These are phyloP conservation scores for Brachyopa scutellaris DNA, from an alignment of 2,888 invertebrate species.

Conservation along the genomic window DNA sequence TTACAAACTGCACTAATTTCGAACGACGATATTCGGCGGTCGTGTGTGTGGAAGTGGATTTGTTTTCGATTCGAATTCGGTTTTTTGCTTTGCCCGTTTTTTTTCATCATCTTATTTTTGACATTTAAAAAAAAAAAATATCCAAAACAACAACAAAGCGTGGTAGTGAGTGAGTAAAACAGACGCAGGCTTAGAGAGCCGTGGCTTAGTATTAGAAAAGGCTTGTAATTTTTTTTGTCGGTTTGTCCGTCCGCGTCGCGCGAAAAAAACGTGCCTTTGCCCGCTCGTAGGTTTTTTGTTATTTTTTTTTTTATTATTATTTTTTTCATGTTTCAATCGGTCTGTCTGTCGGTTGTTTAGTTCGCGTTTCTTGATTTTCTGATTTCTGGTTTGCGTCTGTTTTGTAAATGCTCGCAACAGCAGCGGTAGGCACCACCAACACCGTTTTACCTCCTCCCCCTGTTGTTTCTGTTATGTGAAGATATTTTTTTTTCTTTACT, in stretches of 20 bases:
- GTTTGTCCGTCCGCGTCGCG: slow-evolving; percentile 40
- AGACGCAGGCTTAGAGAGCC: slow-evolving; percentile 5
- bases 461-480: slow-evolving; percentile 26
- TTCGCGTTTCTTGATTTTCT: slow-evolving; percentile 52
- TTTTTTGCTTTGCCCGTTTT: slow-evolving; percentile 4
- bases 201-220: slow-evolving; percentile 20
- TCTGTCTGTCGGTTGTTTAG: slow-evolving; percentile 46
- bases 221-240: slow-evolving; percentile 36
- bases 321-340: slow-evolving; percentile 1
- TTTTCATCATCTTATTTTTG: slow-evolving; percentile 23
- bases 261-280: slow-evolving; percentile 50
- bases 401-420: slow-evolving; percentile 49
- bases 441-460: slow-evolving; percentile 24
- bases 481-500: slow-evolving; percentile 30
- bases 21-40: slow-evolving; percentile 26
- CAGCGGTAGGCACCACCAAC: slow-evolving; percentile 36
- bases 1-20: not conserved
- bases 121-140: slow-evolving; percentile 33
- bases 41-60: slow-evolving; percentile 5
- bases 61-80: slow-evolving; percentile 4
- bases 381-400: slow-evolving; percentile 61
- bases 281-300: slow-evolving; percentile 3
- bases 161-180: not conserved
- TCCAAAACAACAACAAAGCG: slow-evolving; percentile 20
- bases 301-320: slow-evolving; percentile 3